These are phyloP conservation scores for Myotis daubentonii DNA, from an alignment of 2,797 vertebrate genomes.

Conservation along the genomic window DNA sequence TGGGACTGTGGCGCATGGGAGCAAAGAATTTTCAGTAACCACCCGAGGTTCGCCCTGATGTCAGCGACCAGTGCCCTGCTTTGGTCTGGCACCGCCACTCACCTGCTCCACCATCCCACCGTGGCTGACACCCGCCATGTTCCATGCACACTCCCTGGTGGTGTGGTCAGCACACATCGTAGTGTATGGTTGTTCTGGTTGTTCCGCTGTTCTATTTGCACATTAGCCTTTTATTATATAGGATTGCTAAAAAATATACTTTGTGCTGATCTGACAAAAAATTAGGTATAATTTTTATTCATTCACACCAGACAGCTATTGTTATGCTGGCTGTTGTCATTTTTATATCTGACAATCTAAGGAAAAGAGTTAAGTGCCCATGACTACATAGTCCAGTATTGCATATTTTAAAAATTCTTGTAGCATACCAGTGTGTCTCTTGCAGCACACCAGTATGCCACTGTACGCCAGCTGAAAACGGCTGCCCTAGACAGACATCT, in stretches of 20 bases:
- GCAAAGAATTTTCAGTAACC: too few relatives aligned
- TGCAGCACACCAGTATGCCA: background rate
- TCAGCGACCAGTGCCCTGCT: too few relatives aligned
- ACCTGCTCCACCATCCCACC: too few relatives aligned
- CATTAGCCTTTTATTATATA: too few relatives aligned
- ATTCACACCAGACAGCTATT: background rate
- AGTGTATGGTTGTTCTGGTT: too few relatives aligned
- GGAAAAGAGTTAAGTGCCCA: background rate
- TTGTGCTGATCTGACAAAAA: background rate
- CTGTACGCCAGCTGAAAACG: background rate
- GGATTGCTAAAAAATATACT: background rate
- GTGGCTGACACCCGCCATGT: too few relatives aligned
- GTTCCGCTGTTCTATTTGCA: too few relatives aligned
- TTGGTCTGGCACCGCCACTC: too few relatives aligned
- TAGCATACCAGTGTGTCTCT: background rate
- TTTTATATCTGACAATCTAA: background rate
- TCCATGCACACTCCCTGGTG: too few relatives aligned
- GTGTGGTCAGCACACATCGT: too few relatives aligned
- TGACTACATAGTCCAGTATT: background rate
- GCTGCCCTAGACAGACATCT: background rate
- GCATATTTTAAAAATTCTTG: background rate
- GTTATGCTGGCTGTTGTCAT: background rate
- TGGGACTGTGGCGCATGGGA: too few relatives aligned
- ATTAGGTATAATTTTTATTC: background rate
- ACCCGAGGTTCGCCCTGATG: too few relatives aligned